These are phyloP conservation scores for Lithobius niger DNA, from an alignment of 1,140 invertebrate genomes.

Conservation along the genomic window DNA sequence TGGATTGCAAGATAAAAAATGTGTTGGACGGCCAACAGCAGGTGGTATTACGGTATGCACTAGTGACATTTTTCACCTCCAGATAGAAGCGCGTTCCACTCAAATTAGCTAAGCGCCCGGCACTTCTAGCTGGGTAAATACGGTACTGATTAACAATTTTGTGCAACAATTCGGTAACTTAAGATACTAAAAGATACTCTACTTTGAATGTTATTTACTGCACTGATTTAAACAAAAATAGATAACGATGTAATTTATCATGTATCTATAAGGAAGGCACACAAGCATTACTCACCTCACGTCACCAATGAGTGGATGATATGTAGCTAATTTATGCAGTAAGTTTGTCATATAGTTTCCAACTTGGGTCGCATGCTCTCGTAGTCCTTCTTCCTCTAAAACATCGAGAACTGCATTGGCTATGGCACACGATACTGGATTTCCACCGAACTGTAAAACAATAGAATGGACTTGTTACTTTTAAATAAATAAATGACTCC, in stretches of 20 bases:
- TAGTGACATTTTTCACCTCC: too few species aligned
- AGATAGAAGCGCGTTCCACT: too few species aligned
- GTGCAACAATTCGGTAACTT: slow-evolving; percentile 9
- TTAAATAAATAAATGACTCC: too few species aligned
- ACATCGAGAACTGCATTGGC: slow-evolving; percentile 89
- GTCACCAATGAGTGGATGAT: slow-evolving; percentile 62
- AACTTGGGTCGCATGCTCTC: slow-evolving; percentile 63
- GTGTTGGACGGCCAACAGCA: too few species aligned
- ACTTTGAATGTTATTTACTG: neutral
- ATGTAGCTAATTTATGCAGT: slow-evolving; percentile 51
- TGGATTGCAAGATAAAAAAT: too few species aligned
- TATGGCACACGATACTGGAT: slow-evolving; percentile 93
- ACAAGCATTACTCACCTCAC: slow-evolving; percentile 32
- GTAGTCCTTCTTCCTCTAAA: slow-evolving; percentile 73
- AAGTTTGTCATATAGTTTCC: slow-evolving; percentile 62
- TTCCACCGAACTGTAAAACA: slow-evolving; percentile 77
- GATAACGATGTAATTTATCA: too few species aligned
- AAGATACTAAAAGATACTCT: neutral
- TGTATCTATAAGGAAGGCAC: too few species aligned
- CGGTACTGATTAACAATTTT: slow-evolving; percentile 3
- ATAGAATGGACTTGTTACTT: slow-evolving; percentile 15
- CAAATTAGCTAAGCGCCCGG: too few species aligned
- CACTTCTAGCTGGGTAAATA: too few species aligned
- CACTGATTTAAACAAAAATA: neutral
- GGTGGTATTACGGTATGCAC: too few species aligned